These are phyloP conservation scores for Mythimna impura DNA, from an alignment of 2,888 invertebrate species.

Conservation along the genomic window DNA sequence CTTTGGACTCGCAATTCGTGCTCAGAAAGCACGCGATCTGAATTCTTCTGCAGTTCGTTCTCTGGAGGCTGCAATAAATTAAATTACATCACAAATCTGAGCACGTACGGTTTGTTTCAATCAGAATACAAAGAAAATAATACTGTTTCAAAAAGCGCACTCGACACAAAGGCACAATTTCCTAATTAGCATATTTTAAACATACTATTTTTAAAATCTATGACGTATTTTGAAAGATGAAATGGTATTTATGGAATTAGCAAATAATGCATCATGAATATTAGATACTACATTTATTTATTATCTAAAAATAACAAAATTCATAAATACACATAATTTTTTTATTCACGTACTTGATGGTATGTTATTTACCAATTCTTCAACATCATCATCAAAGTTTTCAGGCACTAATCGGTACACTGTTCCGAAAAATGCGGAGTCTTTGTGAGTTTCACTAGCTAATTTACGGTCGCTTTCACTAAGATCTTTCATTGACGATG, in stretches of 20 bases:
- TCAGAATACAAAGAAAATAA: conserved; percentile 37
- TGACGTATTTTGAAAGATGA: background rate
- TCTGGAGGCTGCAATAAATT: conserved; percentile 95
- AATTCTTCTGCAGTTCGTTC: conserved; percentile 97
- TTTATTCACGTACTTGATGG: conserved; percentile 58
- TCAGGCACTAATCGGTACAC: conserved; percentile 81
- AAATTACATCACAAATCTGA: conserved; percentile 39
- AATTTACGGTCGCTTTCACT: conserved; percentile 65
- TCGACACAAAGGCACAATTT: conserved; percentile 37
- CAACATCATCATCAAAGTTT: conserved; percentile 70
- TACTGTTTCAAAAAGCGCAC: conserved; percentile 42
- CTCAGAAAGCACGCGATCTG: conserved; percentile 96
- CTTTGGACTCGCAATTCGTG: conserved; percentile 98
- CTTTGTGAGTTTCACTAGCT: conserved; percentile 60
- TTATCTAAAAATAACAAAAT: conserved; percentile 13
- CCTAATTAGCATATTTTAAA: conserved; percentile 31
- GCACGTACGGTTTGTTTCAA: conserved; percentile 17
- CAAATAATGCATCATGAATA: conserved; percentile 20
- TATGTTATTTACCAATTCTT: conserved; percentile 78
- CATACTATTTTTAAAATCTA: background rate
- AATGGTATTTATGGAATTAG: conserved; percentile 3
- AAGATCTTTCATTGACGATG: conserved; percentile 83
- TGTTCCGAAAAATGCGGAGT: conserved; percentile 69
- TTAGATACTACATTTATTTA: conserved; percentile 23
- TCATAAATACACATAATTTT: conserved; percentile 20